phyloP scores from a whole-genome alignment of 2,797 vertebrate species.

The Scolopax bukidnonensis region DNA sequence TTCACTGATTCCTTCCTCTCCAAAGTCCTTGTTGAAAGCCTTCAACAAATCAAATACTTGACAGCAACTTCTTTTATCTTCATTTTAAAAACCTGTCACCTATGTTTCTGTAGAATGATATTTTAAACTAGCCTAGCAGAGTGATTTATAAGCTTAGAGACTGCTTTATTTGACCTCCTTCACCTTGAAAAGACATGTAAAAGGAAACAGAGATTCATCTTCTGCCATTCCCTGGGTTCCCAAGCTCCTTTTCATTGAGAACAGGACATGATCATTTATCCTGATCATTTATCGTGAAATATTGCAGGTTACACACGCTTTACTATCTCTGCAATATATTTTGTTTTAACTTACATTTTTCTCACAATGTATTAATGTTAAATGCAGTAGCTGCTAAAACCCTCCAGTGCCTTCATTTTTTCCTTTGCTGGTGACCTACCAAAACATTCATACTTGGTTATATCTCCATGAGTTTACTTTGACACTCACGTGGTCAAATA shows the following conservation, averaged over 20 bases:
- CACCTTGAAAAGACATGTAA: conserved; percentile 60
- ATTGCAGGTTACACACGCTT: background rate
- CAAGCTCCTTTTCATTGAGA: background rate
- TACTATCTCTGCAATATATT: background rate
- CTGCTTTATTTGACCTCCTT: conserved; percentile 52
- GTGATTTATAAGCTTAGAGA: conserved; percentile 53
- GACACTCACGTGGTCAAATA: background rate
- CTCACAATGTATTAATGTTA: background rate
- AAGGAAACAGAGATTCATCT: conserved; percentile 59
- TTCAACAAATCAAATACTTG: conserved; percentile 51
- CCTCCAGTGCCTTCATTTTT: background rate
- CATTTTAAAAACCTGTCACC: conserved; percentile 49
- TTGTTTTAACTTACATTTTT: background rate
- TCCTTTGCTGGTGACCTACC: background rate
- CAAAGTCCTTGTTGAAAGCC: conserved; percentile 29
- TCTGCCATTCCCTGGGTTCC: background rate
- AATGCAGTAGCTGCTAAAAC: background rate
- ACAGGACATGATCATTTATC: background rate
- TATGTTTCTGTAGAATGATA: conserved; percentile 38
- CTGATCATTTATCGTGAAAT: background rate
- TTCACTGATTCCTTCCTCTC: background rate
- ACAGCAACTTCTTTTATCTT: conserved; percentile 61
- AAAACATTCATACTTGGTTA: background rate
- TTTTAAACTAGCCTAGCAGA: conserved; percentile 40
- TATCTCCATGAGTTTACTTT: background rate